Percentiles rank a stretch among this genome's conserved stretches.
These are phyloP conservation scores for Rattus rattus DNA, from an alignment of 2,113 vertebrate genomes.

Conservation along the genomic window DNA sequence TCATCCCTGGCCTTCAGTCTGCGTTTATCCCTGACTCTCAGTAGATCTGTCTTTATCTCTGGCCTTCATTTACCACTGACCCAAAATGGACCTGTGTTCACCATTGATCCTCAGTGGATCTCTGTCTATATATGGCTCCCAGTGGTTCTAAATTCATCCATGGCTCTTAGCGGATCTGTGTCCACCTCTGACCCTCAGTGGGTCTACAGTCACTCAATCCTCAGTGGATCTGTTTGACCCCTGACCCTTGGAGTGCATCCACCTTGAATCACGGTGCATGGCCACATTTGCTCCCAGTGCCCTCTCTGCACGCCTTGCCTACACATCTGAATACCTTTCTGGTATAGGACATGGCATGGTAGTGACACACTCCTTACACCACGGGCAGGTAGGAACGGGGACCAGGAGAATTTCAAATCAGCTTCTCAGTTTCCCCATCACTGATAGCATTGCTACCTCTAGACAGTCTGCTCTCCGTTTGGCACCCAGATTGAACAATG, in stretches of 20 bases:
- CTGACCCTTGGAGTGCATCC: neutral
- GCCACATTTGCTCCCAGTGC: neutral
- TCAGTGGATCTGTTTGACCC: neutral
- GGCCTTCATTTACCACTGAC: rapidly evolving
- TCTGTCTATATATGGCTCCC: neutral
- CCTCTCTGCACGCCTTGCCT: neutral
- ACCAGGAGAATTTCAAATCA: neutral
- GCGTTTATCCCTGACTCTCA: neutral
- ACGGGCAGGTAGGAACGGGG: neutral
- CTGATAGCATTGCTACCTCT: rapidly evolving
- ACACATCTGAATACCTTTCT: neutral
- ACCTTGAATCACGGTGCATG: neutral
- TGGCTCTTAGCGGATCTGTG: neutral
- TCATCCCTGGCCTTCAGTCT: neutral
- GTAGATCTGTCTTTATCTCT: neutral
- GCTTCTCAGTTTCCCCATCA: rapidly evolving
- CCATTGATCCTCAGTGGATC: neutral
- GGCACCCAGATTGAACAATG: neutral
- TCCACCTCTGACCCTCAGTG: neutral
- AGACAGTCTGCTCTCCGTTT: rapidly evolving
- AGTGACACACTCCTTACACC: rapidly evolving
- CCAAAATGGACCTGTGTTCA: neutral
- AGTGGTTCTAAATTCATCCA: neutral
- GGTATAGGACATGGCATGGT: rapidly evolving
- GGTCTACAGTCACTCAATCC: neutral